A percentile compares a stretch with the other conserved stretches of the same genome.
Conservation (phyloP, 1,140 invertebrate genomes). For the Holcopasites calliopsidis region DNA sequence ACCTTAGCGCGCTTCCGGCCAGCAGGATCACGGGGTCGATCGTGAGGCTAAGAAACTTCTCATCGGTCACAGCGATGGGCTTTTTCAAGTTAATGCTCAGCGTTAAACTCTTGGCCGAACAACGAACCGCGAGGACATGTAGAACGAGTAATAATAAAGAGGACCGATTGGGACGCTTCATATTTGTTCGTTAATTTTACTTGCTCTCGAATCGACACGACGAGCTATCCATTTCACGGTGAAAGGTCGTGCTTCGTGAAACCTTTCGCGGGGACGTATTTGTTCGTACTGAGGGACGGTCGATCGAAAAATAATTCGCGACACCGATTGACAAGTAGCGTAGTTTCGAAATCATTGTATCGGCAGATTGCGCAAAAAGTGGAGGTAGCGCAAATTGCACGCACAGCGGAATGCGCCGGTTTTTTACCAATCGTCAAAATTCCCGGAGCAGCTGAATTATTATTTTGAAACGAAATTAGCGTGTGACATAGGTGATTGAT, state of each 20-base stretch:
- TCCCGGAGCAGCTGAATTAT: background rate
- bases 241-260: background rate
- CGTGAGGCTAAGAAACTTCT: conserved; percentile 84
- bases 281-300: conserved; percentile 23
- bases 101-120: conserved; percentile 60
- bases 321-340: background rate
- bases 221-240: conserved; percentile 6
- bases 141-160: background rate
- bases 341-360: conserved; percentile 15
- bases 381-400: conserved; percentile 16
- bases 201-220: background rate
- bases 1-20: conserved; percentile 73
- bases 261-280: conserved; percentile 13
- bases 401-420: conserved; percentile 25
- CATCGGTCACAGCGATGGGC: conserved; percentile 79
- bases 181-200: conserved; percentile 2
- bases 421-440: background rate
- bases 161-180: conserved; percentile 6
- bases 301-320: conserved; percentile 9
- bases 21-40: conserved; percentile 81
- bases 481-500: background rate
- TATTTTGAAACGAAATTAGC: too few species aligned
- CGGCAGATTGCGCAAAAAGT: conserved; percentile 18
- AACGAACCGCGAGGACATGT: background rate
- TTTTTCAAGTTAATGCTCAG: conserved; percentile 73